phyloP scores from a whole-genome alignment of 2,888 invertebrate species.

The Melanchra persicariae region DNA sequence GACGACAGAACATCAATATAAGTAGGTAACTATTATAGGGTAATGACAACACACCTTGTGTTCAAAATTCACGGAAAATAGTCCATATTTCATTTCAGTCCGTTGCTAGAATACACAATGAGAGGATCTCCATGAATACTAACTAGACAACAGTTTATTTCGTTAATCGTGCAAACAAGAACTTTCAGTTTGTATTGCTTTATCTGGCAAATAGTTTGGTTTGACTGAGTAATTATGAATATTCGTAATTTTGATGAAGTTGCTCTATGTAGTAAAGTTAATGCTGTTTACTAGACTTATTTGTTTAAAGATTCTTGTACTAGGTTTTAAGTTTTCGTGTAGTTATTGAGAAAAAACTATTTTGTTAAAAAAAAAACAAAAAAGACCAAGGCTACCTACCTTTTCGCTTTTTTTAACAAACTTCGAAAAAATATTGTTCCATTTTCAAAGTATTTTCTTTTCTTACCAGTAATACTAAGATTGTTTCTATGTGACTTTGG shows the following conservation, averaged over 20 bases:
- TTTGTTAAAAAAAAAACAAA: not conserved
- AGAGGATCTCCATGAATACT: constrained; percentile 87
- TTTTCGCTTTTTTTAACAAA: no score
- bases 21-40: constrained; percentile 70
- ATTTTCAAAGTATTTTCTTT: no score
- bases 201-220: constrained; percentile 73
- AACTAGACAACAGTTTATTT: constrained; percentile 89
- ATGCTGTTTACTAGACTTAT: not conserved
- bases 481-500: no score
- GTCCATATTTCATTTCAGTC: constrained; percentile 89
- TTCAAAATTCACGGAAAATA: constrained; percentile 87
- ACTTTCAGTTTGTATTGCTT: constrained; percentile 83
- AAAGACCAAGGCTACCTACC: not conserved
- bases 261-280: not conserved
- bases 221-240: constrained; percentile 55
- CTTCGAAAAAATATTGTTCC: not conserved
- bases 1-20: constrained; percentile 62
- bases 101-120: constrained; percentile 87
- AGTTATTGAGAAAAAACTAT: not conserved
- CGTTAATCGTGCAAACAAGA: constrained; percentile 89
- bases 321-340: not conserved
- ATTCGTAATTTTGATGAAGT: constrained; percentile 33
- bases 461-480: no score
- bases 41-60: constrained; percentile 83
- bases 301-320: not conserved